These are phyloP conservation scores for Eurypyga helias DNA, from an alignment of 2,113 vertebrate species.

Conservation along the genomic window DNA sequence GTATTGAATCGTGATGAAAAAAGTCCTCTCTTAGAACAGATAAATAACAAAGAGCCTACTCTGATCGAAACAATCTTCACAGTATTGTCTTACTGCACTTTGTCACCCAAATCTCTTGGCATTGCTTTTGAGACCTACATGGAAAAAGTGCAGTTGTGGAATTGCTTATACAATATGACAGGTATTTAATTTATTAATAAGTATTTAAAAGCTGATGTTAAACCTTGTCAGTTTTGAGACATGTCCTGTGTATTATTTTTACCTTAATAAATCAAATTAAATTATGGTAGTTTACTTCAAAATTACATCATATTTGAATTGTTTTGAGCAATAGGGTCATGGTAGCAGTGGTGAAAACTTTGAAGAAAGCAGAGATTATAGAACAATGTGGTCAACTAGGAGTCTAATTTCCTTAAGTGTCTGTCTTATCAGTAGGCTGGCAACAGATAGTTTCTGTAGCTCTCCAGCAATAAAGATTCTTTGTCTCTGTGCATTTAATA, in stretches of 20 bases:
- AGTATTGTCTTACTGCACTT: slow-evolving; percentile 81
- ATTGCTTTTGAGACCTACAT: slow-evolving; percentile 85
- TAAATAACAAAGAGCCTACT: slow-evolving; percentile 16
- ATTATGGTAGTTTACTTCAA: not conserved
- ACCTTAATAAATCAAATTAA: not conserved
- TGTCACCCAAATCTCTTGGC: slow-evolving; percentile 85
- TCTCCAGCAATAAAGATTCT: not conserved
- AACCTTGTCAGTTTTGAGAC: not conserved
- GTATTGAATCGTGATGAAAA: slow-evolving; percentile 14
- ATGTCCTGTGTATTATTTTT: not conserved
- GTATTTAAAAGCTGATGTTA: not conserved
- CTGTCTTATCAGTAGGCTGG: not conserved
- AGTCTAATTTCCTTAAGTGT: not conserved
- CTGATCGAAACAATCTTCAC: slow-evolving; percentile 85
- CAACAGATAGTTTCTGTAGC: not conserved
- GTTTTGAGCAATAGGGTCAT: not conserved
- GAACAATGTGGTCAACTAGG: not conserved
- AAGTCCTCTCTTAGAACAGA: slow-evolving; percentile 10
- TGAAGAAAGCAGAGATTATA: not conserved
- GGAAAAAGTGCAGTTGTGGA: slow-evolving; percentile 87
- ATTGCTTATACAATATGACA: slow-evolving; percentile 83
- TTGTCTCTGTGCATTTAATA: not conserved
- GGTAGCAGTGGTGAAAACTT: not conserved
- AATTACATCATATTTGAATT: not conserved
- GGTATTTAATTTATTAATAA: slow-evolving; percentile 77